These are phyloP conservation scores for Sandelia bainsii DNA, from an alignment of 2,797 vertebrate genomes.

Conservation along the genomic window DNA sequence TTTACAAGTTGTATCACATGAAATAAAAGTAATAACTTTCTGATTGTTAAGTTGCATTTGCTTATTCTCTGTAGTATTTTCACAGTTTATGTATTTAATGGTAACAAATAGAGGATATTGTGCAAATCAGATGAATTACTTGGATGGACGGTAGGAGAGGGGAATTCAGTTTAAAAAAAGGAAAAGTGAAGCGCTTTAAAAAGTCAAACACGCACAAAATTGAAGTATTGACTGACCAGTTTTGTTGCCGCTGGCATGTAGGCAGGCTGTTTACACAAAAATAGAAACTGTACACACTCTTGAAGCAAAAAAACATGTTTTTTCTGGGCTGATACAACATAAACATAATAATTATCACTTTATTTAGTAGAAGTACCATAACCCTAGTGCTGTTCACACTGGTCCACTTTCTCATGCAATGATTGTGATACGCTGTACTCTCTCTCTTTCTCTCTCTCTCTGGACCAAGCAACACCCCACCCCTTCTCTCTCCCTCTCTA, in stretches of 20 bases:
- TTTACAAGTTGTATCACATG: too few species aligned
- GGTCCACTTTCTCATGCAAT: constrained; percentile 37
- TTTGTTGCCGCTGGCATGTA: constrained; percentile 45
- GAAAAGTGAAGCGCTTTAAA: constrained; percentile 35
- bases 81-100: background rate
- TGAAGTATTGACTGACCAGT: constrained; percentile 66
- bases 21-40: too few species aligned
- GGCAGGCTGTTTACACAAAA: constrained; percentile 36
- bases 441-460: constrained; percentile 33
- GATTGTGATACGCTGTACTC: constrained; percentile 9
- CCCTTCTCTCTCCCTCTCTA: constrained; percentile 32
- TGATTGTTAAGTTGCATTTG: background rate
- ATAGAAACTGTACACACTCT: constrained; percentile 6
- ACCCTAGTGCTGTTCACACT: constrained; percentile 11
- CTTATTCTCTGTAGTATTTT: constrained; percentile 2
- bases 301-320: too few species aligned
- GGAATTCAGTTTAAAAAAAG: constrained; percentile 46
- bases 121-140: constrained; percentile 28
- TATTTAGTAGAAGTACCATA: too few species aligned
- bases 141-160: constrained; percentile 8
- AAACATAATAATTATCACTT: too few species aligned
- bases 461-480: constrained; percentile 36
- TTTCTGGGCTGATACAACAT: too few species aligned
- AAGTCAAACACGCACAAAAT: constrained; percentile 43
- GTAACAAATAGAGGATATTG: constrained; percentile 22